A percentile compares a stretch with the other conserved stretches of the same genome.
phyloP scores from a whole-genome alignment of 2,888 invertebrate species.

The Epinotia brunnichana region DNA sequence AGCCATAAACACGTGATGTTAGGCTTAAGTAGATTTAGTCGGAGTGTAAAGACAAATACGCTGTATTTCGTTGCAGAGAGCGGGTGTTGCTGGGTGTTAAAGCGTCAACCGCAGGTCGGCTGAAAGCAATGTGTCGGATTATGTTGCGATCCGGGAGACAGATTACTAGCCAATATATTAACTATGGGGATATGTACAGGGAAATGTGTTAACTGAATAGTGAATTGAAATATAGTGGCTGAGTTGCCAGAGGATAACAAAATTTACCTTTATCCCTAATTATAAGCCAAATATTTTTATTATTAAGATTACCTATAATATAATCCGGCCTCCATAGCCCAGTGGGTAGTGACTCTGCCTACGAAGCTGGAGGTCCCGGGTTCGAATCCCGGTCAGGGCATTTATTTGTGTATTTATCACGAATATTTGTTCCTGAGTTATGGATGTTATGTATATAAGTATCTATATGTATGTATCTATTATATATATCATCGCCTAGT shows the following conservation, averaged over 20 bases:
- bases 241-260: background rate
- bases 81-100: conserved; percentile 18
- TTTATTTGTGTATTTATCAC: too few species aligned
- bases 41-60: conserved; percentile 30
- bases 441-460: too few species aligned
- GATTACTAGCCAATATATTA: background rate
- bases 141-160: background rate
- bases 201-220: background rate
- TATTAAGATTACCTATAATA: too few species aligned
- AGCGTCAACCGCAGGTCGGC: conserved; percentile 33
- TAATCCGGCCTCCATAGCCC: too few species aligned
- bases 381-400: too few species aligned
- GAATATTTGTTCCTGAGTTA: too few species aligned
- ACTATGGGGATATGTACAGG: background rate
- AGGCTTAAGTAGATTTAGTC: conserved; percentile 14
- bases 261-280: background rate
- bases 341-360: too few species aligned
- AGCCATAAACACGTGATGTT: background rate
- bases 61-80: conserved; percentile 8
- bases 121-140: conserved; percentile 31
- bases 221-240: background rate
- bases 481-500: too few species aligned
- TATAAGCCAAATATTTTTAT: background rate
- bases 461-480: too few species aligned
- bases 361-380: too few species aligned